Conservation (phyloP, 2,888 invertebrate species). For the Hemaris fuciformis region DNA sequence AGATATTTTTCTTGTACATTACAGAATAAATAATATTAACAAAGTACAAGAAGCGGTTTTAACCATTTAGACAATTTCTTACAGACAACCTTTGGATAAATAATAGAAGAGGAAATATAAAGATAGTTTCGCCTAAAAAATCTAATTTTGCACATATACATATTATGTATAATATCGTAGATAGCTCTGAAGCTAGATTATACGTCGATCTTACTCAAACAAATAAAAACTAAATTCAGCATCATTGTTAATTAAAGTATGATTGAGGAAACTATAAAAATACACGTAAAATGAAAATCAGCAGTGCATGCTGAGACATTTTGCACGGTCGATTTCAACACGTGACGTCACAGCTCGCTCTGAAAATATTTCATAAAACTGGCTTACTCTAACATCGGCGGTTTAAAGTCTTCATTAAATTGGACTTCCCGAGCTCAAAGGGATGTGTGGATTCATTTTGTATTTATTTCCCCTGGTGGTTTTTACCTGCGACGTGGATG, state of each 20-base stretch:
- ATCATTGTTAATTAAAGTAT: neutral
- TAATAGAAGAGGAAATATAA: too few species aligned
- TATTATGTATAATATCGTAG: too few species aligned
- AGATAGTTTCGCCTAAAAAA: too few species aligned
- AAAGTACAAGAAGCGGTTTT: too few species aligned
- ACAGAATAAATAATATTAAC: too few species aligned
- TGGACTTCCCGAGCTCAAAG: constrained; percentile 4
- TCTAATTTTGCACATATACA: too few species aligned
- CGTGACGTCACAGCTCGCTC: neutral
- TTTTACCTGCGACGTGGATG: neutral
- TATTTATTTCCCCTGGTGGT: neutral
- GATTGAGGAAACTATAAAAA: neutral
- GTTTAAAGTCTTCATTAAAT: constrained; percentile 7
- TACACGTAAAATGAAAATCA: neutral
- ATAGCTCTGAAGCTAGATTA: too few species aligned
- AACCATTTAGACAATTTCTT: too few species aligned
- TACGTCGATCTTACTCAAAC: too few species aligned
- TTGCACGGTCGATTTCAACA: neutral
- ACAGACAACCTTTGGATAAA: too few species aligned
- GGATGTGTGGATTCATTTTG: constrained; percentile 1
- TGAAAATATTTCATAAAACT: constrained; percentile 26
- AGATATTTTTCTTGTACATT: too few species aligned
- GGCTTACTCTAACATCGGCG: constrained; percentile 17
- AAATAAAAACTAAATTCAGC: too few species aligned
- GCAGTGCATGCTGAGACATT: neutral